Evolutionary conservation across 2,888 invertebrate species (phyloP), one percentile per base, ranked within the genome.

Genomic region (Caenorhabditis becei): DNA sequence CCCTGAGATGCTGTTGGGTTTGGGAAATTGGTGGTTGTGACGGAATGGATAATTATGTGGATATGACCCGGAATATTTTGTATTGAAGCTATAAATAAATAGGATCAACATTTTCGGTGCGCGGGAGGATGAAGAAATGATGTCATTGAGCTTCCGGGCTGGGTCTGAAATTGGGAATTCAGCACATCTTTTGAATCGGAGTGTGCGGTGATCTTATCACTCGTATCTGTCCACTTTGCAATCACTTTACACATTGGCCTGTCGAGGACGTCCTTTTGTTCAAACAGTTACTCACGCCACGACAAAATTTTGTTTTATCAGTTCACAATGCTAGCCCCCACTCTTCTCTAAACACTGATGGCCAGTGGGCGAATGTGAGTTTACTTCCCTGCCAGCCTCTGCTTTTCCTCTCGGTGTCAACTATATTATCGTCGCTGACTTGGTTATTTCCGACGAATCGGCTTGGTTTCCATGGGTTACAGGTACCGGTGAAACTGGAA

Each of bases 21-120:
- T n/a, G n/a, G n/a, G 24, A 51, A 24, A 24, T 23, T 2, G 53
- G 7, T 35, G 53, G 35, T 23, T 41, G 24, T 32, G 28, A 63
- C 49, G 49, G 63, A 72, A 72, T 63, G 24, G 23, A 11, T 62
- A 47, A 71, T 62, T 71, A 59, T 23, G 16, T 51, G 37, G 53
- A 18, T 41, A 32, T 58, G 69, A 69, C 69, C 59, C 69, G 59
- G 69, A 69, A 67, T 59, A 7, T 47, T 47, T 18, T 10, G 35
- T 16, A 20, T 41, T 14, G 14, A 66, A 20, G 35, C n/a, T 10
- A n/a, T 18, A 20, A 26, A 10, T 49, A 26, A 18, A 10, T 24
- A 37, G 65, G 54, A 41, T 66, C 54, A 41, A 35, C 53, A 51
- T 18, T 11, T 16, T 18, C 8, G 3, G 41, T 35, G 14, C 11